Conservation (phyloP, 1,140 invertebrate species). For the Neelides sp. region DNA sequence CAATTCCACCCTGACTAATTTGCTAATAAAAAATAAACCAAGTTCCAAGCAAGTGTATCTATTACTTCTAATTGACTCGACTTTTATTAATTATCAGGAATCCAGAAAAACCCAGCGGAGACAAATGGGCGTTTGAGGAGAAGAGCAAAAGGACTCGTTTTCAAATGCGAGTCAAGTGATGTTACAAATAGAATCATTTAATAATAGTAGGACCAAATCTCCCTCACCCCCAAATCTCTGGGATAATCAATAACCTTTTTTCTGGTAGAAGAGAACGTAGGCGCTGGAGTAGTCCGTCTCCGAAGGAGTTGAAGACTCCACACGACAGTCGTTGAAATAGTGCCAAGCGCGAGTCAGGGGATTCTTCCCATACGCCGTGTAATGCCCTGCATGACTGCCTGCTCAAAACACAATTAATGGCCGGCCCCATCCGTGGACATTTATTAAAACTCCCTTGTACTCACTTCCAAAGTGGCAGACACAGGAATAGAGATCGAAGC, state of each 20-base stretch:
- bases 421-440: slow-evolving; percentile 31
- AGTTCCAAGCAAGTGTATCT: too few species aligned
- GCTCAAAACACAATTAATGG: slow-evolving; percentile 33
- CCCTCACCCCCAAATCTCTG: too few species aligned
- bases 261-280: slow-evolving; percentile 57
- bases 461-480: slow-evolving; percentile 59
- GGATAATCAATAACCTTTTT: slow-evolving; percentile 39
- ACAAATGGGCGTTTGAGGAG: too few species aligned
- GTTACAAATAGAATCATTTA: too few species aligned
- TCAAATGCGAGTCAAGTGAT: too few species aligned
- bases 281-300: slow-evolving; percentile 52
- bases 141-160: too few species aligned
- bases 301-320: slow-evolving; percentile 45
- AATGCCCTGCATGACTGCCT: slow-evolving; percentile 55
- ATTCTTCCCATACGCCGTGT: slow-evolving; percentile 54
- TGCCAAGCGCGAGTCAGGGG: slow-evolving; percentile 49
- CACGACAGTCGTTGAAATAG: slow-evolving; percentile 54
- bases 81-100: too few species aligned
- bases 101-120: too few species aligned
- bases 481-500: slow-evolving; percentile 53
- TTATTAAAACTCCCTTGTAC: slow-evolving; percentile 16
- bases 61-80: too few species aligned
- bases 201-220: too few species aligned
- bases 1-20: too few species aligned
- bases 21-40: too few species aligned